Evolutionary conservation across 35 echinoderm and acorn worm genomes (phyloP).

Genomic region (Nesometra sesokonis): DNA sequence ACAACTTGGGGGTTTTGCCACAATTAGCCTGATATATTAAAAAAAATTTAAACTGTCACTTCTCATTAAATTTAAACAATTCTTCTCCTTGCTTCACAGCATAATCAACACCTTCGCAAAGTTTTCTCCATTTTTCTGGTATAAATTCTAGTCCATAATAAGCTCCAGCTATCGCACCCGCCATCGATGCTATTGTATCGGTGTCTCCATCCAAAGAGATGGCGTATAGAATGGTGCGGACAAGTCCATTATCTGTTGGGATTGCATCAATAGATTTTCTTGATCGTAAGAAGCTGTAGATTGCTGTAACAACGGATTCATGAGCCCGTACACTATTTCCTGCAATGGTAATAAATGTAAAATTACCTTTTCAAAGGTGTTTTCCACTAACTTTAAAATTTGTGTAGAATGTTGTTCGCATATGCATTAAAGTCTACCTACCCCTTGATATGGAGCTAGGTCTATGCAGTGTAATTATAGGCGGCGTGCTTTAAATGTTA

Average conservation of each 20-base stretch:
- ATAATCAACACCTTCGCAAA: conserved; percentile 61
- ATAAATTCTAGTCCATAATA: conserved; percentile 69
- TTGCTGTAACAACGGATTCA: conserved; percentile 54
- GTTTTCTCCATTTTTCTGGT: conserved; percentile 44
- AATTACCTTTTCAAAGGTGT: too few relatives aligned
- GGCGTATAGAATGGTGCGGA: conserved; percentile 84
- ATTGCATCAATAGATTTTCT: conserved; percentile 29
- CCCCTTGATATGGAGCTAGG: too few relatives aligned
- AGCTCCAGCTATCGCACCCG: conserved; percentile 89
- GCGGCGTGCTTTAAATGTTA: too few relatives aligned
- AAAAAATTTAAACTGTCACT: too few relatives aligned
- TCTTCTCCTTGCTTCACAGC: conserved; percentile 55
- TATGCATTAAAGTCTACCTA: too few relatives aligned
- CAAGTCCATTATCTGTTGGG: conserved; percentile 27
- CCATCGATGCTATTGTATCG: conserved; percentile 93
- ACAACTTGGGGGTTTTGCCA: too few relatives aligned
- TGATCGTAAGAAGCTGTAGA: conserved; percentile 74
- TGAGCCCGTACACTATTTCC: conserved; percentile 75
- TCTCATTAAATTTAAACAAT: conserved; percentile 37
- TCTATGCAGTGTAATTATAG: too few relatives aligned
- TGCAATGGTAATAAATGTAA: not conserved
- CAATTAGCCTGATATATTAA: too few relatives aligned
- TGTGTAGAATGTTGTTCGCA: too few relatives aligned
- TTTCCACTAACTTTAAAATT: too few relatives aligned
- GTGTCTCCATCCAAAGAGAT: conserved; percentile 88